Evolutionary conservation across 2,113 vertebrate species (phyloP), one percentile per base, ranked within the genome.

Genomic region (Tachysurus vachellii): DNA sequence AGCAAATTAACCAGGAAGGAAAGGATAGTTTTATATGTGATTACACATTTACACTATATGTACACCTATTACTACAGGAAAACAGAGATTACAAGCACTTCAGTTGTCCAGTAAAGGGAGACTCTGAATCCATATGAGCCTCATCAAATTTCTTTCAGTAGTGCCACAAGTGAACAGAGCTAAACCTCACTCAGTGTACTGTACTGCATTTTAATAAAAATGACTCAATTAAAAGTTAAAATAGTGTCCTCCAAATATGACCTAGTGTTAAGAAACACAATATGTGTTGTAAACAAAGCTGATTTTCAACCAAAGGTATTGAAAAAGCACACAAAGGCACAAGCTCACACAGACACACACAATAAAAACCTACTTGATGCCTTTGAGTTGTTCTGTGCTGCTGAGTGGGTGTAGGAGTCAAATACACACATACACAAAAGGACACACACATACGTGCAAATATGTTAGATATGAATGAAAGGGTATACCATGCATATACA

Each of bases 361-460:
- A 62, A 44, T 91, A 86, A 91, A 89, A 93, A 95, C 95, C 94
- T 95, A 95, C 95, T 94, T 94, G 81, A 95, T 94, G 88, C 92
- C 56, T 90, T 92, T 95, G 93, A 83, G 85, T n/a, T 93, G 93
- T 82, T 96, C 95, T 91, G 94, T 92, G 88, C 93, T 3, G 94
- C 95, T 95, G 95, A 93, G 91, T 86, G 90, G 90, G 89, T 92
- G 81, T 85, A 91, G 91, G 91, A 94, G 26, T 93, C 90, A 94
- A 89, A 93, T 91, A 92, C 85, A 94, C 89, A 92, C 86, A 92
- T 91, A 94, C 88, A 47, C 62, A 88, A 64, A 88, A 73, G 83
- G 47, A 90, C 66, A 87, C 61, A 82, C 54, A 86, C 66, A 83
- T 66, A 85, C 70, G 80, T 84, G 81, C 80, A 88, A 57, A 75